Percentiles rank a stretch among this genome's conserved stretches.
Evolutionary conservation across 2,888 invertebrate genomes (phyloP).

Genomic region (Eupithecia subfuscata): DNA sequence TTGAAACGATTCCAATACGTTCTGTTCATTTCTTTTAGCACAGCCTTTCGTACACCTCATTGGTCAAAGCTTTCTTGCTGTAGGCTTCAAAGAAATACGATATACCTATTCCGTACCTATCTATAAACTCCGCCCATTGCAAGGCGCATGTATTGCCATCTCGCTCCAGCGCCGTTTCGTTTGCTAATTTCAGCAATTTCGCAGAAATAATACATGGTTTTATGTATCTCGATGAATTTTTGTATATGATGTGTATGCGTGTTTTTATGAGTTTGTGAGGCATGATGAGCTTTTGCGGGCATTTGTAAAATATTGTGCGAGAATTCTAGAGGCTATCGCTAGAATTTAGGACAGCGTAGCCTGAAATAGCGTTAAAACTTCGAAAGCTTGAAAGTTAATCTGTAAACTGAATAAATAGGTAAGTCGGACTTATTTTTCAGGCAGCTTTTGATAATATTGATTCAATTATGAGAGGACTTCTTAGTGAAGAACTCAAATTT

Average conservation of each 20-base stretch:
- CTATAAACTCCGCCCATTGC: conserved; percentile 68
- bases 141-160: conserved; percentile 55
- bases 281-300: no score
- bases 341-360: not conserved
- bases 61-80: conserved; percentile 46
- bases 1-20: conserved; percentile 26
- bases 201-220: conserved; percentile 21
- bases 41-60: conserved; percentile 40
- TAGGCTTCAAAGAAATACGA: conserved; percentile 48
- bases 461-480: not conserved
- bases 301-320: not conserved
- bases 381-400: not conserved
- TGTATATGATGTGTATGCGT: not conserved
- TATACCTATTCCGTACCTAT: conserved; percentile 43
- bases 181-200: conserved; percentile 49
- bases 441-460: not conserved
- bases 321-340: not conserved
- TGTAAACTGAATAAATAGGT: not conserved
- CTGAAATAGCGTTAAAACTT: not conserved
- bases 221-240: conserved; percentile 13
- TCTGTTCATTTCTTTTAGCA: conserved; percentile 33
- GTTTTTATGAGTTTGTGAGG: not conserved
- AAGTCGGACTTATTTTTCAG: not conserved
- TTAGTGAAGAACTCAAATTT: not conserved
- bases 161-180: conserved; percentile 52